These are phyloP conservation scores for Sorex araneus DNA, from an alignment of 2,113 vertebrate genomes.

Conservation along the genomic window DNA sequence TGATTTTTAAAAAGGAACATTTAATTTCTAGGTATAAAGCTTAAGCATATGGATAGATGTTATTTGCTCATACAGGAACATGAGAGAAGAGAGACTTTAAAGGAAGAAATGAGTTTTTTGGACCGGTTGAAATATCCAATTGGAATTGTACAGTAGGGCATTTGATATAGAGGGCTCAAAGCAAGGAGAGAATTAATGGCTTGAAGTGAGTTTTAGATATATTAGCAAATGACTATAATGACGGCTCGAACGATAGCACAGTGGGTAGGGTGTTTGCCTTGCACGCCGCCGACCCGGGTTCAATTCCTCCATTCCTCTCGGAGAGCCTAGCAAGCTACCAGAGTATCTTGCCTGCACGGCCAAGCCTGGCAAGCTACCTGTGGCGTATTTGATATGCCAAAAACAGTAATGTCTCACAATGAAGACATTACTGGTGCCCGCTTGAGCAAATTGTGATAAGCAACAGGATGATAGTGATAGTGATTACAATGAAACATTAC, in stretches of 20 bases:
- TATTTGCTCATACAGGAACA: background rate
- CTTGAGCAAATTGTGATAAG: no score
- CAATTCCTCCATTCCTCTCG: no score
- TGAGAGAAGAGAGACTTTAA: background rate
- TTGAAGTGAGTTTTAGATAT: background rate
- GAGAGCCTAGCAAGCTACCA: no score
- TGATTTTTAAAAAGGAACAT: constrained; percentile 50
- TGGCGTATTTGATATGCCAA: no score
- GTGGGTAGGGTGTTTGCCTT: no score
- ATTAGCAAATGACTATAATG: background rate
- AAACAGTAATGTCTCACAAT: no score
- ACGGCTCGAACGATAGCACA: no score
- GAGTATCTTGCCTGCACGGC: no score
- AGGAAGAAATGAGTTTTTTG: constrained; percentile 22
- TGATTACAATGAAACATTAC: constrained; percentile 16
- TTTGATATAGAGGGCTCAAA: background rate
- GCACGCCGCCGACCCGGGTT: no score
- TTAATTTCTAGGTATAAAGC: background rate
- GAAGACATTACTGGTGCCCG: no score
- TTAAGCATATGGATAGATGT: background rate
- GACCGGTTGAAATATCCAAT: background rate
- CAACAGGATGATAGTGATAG: no score
- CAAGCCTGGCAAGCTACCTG: no score
- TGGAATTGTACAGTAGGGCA: constrained; percentile 8
- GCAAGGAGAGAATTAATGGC: constrained; percentile 24